Evolutionary conservation across 1,140 invertebrate genomes (phyloP).

Genomic region (Charaxes varanes): DNA sequence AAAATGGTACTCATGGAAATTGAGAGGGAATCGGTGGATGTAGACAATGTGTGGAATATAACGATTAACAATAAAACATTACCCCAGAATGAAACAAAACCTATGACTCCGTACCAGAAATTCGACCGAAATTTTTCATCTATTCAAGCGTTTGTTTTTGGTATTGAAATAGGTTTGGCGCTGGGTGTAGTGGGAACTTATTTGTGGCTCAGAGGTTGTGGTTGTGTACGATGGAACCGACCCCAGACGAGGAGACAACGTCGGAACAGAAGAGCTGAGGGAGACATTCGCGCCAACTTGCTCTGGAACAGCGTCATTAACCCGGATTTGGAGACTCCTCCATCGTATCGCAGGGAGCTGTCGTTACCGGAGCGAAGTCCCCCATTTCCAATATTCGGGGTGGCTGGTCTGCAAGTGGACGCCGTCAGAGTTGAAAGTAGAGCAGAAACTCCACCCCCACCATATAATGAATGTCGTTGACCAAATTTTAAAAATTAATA

Average conservation of each 20-base stretch:
- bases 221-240: conserved; percentile 36
- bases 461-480: conserved; percentile 55
- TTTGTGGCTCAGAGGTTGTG: conserved; percentile 56
- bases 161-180: conserved; percentile 57
- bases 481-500: conserved; percentile 33
- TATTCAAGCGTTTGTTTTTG: conserved; percentile 57
- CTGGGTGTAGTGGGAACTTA: conserved; percentile 62
- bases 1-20: conserved; percentile 55
- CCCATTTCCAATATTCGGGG: conserved; percentile 29
- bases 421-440: conserved; percentile 30
- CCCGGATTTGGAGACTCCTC: conserved; percentile 58
- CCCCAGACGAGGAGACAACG: conserved; percentile 30
- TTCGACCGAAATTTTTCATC: conserved; percentile 63
- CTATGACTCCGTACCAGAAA: conserved; percentile 49
- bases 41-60: conserved; percentile 58
- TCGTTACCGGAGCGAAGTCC: conserved; percentile 39
- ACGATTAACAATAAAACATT: conserved; percentile 31
- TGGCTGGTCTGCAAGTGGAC: conserved; percentile 32
- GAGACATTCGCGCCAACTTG: conserved; percentile 52
- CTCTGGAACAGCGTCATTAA: conserved; percentile 52
- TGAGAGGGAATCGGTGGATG: conserved; percentile 36
- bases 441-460: conserved; percentile 62
- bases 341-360: conserved; percentile 41
- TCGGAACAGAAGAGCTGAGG: conserved; percentile 36
- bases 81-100: conserved; percentile 18